Percentiles rank a stretch among this genome's conserved stretches.
phyloP scores from a whole-genome alignment of 2,113 vertebrate species.

The Daphoenositta chrysoptera region DNA sequence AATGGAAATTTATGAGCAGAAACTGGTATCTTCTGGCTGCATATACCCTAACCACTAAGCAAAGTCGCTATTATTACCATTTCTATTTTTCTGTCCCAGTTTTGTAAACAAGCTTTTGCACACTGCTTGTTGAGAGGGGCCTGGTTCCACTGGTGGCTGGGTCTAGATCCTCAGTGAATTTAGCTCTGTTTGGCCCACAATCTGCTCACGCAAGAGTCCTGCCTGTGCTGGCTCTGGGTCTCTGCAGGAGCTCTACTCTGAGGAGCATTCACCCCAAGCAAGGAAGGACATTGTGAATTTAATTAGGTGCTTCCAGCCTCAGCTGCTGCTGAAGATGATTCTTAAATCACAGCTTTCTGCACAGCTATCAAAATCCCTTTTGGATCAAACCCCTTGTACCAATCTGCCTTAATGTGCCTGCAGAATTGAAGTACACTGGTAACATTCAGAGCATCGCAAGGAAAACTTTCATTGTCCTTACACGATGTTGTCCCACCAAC shows the following conservation, averaged over 20 bases:
- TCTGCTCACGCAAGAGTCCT: not conserved
- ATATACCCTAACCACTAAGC: not conserved
- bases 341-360: not conserved
- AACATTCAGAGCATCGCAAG: not conserved
- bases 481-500: not conserved
- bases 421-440: not conserved
- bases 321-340: not conserved
- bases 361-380: not conserved
- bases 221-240: not conserved
- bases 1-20: not conserved
- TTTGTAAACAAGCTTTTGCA: not conserved
- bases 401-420: not conserved
- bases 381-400: not conserved
- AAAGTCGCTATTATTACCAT: not conserved
- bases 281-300: not conserved
- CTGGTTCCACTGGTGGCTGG: not conserved
- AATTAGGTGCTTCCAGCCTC: not conserved
- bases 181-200: not conserved
- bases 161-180: not conserved
- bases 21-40: not conserved
- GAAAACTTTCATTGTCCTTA: not conserved
- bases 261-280: not conserved
- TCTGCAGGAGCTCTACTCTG: not conserved
- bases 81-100: not conserved
- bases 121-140: not conserved